Base-by-base conservation (phyloP, 2,113 vertebrate genomes). In the Cyprinodon variegatus region DNA sequence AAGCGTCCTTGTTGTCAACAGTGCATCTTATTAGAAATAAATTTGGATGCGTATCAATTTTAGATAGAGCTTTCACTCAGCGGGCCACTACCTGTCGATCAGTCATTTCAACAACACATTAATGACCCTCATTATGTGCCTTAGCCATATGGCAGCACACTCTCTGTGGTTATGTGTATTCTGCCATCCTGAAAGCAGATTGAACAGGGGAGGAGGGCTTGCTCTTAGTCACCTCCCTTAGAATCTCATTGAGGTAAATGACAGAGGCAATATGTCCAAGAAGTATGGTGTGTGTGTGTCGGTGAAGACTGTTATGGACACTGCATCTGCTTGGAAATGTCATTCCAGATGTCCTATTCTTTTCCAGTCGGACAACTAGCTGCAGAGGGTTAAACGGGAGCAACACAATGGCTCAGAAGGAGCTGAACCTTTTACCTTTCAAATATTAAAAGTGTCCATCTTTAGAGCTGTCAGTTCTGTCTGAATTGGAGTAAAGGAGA, bases 81-180 rank as follows among this genome's bases (percentile, higher is more conserved):
- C 4, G 68, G 37, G 62, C 65, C 50, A 22, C 85, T 79, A 78
- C 82, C 82, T 87, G 90, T 85, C 91, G 89, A 89, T 93, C 92
- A 90, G 74, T 61, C 61, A 50, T 70, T 60, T 57, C 74, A 45
- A 37, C 60, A 63, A 65, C 75, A 72, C 81, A 83, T 77, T 82
- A 89, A 90, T 86, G 88, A 85, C 91, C 88, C 88, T 92, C 86
- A 90, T 93, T 92, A 92, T 76, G 74, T 72, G 38, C 41, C 17
- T 3, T 1, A 38, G 61, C 87, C 83, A 86, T 90, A 89, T 91
- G 92, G 83, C 79, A 3, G 1, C 0, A 5, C 9, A 14, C 36
- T 50, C 17, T 43, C 29, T 11, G 53, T 63, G 50, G 17, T 10
- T 11, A 4, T 8, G 48, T 61, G 68, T 84, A 82, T 78, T 68